These are phyloP conservation scores for Lepeophtheirus nordmannii DNA, from an alignment of 2,888 invertebrate species.

Conservation along the genomic window DNA sequence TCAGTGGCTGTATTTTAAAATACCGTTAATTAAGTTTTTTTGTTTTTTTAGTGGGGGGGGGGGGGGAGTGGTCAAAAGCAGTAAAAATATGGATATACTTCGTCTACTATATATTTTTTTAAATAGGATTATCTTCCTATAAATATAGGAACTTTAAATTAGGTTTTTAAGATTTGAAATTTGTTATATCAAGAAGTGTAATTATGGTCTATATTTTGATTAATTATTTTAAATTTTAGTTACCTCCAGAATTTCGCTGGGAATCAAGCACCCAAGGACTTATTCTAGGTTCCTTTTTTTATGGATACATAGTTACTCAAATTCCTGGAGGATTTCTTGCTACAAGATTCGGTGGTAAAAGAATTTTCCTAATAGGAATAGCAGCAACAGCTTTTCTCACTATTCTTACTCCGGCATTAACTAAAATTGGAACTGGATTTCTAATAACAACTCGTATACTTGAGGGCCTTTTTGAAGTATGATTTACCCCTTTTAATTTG, in stretches of 20 bases:
- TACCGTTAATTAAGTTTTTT: too few species aligned
- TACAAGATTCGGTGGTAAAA: conserved; percentile 62
- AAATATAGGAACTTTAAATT: too few species aligned
- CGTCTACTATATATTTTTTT: too few species aligned
- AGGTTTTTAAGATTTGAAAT: too few species aligned
- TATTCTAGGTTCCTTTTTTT: conserved; percentile 71
- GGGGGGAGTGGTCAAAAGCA: too few species aligned
- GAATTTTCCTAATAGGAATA: conserved; percentile 52
- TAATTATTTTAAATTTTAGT: background rate
- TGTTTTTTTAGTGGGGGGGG: too few species aligned
- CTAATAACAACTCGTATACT: conserved; percentile 56
- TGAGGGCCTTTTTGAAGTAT: conserved; percentile 56
- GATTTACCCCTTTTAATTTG: background rate
- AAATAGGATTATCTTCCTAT: too few species aligned
- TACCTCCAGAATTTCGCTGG: conserved; percentile 17
- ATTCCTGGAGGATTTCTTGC: conserved; percentile 68
- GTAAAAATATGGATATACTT: too few species aligned
- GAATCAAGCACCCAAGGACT: conserved; percentile 39
- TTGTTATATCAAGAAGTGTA: too few species aligned
- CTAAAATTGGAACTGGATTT: conserved; percentile 50
- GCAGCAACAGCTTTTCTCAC: conserved; percentile 62
- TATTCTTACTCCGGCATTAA: conserved; percentile 59
- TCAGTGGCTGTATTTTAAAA: too few species aligned
- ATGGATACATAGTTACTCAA: conserved; percentile 67
- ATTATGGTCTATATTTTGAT: too few species aligned